Evolutionary conservation across 2,888 invertebrate genomes (phyloP).

Genomic region (Heliothis peltigera): DNA sequence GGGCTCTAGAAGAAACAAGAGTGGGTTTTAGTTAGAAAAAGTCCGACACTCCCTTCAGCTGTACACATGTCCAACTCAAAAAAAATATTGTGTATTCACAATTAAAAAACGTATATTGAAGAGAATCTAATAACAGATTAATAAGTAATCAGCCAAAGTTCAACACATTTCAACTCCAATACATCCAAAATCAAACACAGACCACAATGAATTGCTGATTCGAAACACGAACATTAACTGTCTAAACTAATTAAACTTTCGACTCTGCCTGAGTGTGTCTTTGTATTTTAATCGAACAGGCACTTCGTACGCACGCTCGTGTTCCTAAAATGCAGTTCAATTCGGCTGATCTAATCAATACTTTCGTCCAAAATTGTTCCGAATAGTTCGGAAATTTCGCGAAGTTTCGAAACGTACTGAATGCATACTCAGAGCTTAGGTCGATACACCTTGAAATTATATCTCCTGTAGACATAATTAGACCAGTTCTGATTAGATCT

Average conservation of each 20-base stretch:
- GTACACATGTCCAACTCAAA: too few species aligned
- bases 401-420: slow-evolving; percentile 9
- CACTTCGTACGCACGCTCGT: slow-evolving; percentile 26
- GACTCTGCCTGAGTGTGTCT: slow-evolving; percentile 17
- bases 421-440: not conserved
- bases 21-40: too few species aligned
- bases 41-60: too few species aligned
- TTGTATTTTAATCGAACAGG: slow-evolving; percentile 25
- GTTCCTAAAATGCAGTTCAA: slow-evolving; percentile 44
- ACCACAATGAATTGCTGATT: slow-evolving; percentile 24
- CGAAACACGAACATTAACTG: slow-evolving; percentile 25
- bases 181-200: slow-evolving; percentile 3
- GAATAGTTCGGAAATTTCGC: slow-evolving; percentile 16
- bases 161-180: slow-evolving; percentile 5
- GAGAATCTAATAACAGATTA: not conserved
- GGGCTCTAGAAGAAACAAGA: too few species aligned
- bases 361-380: slow-evolving; percentile 19
- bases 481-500: too few species aligned
- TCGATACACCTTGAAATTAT: too few species aligned
- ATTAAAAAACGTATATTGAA: too few species aligned
- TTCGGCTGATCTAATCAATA: slow-evolving; percentile 45
- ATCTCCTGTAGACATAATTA: too few species aligned
- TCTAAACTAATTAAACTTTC: slow-evolving; percentile 46
- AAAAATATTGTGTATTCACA: too few species aligned
- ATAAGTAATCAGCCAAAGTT: not conserved